Percentiles rank a stretch among this genome's conserved stretches.
phyloP scores from a whole-genome alignment of 2,888 invertebrate genomes.

The Phortica magna region DNA sequence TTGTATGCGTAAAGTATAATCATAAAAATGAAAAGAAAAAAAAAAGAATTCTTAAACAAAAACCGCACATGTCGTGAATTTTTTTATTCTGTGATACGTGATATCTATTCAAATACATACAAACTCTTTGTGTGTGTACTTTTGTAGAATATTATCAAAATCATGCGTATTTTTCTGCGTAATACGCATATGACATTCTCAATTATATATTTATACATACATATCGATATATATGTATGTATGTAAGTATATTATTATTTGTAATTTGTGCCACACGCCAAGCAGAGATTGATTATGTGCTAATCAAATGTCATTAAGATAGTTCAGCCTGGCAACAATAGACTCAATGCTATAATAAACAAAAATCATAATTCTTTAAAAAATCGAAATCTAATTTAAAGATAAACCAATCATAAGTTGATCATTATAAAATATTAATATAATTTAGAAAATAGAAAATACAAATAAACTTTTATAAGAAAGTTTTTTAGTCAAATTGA shows the following conservation, averaged over 20 bases:
- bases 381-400: too few species aligned
- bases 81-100: not conserved
- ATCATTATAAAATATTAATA: too few species aligned
- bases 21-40: conserved; percentile 1
- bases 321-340: not conserved
- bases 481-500: not conserved
- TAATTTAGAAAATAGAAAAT: not conserved
- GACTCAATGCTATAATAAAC: not conserved
- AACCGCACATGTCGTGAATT: not conserved
- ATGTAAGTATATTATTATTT: not conserved
- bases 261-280: not conserved
- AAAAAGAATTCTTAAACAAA: not conserved
- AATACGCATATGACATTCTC: too few species aligned
- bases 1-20: too few species aligned
- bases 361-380: too few species aligned
- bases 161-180: too few species aligned
- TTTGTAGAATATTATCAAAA: not conserved
- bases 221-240: not conserved
- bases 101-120: not conserved
- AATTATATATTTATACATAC: too few species aligned
- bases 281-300: not conserved
- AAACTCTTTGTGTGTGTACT: not conserved
- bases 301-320: not conserved
- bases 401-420: not conserved
- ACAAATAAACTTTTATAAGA: not conserved